Conservation (phyloP, 92 coral and sea anemone genomes). For the Muricea muricata region DNA sequence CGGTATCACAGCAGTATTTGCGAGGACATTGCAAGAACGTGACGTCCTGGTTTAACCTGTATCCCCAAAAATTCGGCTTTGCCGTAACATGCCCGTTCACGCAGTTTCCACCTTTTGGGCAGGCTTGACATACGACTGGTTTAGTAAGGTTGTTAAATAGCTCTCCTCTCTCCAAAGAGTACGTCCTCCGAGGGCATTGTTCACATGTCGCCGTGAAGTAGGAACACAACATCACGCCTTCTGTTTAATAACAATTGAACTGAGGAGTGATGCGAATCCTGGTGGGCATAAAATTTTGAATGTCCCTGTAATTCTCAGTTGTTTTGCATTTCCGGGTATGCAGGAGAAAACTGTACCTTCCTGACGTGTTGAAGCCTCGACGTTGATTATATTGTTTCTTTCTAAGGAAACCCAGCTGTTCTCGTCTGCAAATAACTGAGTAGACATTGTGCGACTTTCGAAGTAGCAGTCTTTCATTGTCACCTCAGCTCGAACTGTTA, state of each 20-base stretch:
- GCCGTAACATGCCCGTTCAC: slow-evolving; percentile 7
- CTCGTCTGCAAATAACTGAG: not conserved
- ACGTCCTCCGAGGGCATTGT: slow-evolving; percentile 13
- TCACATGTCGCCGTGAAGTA: not conserved
- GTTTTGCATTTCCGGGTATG: too few species aligned
- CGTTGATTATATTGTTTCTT: not conserved
- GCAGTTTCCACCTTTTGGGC: slow-evolving; percentile 19
- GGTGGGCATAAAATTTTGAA: not conserved
- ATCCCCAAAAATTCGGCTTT: slow-evolving; percentile 31
- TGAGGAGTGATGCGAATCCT: not conserved
- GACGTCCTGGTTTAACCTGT: not conserved
- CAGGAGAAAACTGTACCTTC: not conserved
- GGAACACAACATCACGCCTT: not conserved
- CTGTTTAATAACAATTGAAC: too few species aligned
- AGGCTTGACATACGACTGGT: not conserved
- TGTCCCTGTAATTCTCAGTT: not conserved
- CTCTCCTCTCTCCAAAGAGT: slow-evolving; percentile 5
- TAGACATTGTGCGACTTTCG: not conserved
- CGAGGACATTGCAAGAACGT: slow-evolving; percentile 20
- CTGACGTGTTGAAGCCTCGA: not conserved
- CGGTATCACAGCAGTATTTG: slow-evolving; percentile 17
- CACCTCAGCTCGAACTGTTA: not conserved
- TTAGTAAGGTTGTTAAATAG: not conserved
- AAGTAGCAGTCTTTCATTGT: not conserved
- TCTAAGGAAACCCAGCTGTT: not conserved